Base-by-base conservation (phyloP, 1,140 invertebrate species). In the Anagrus nilaparvatae region DNA sequence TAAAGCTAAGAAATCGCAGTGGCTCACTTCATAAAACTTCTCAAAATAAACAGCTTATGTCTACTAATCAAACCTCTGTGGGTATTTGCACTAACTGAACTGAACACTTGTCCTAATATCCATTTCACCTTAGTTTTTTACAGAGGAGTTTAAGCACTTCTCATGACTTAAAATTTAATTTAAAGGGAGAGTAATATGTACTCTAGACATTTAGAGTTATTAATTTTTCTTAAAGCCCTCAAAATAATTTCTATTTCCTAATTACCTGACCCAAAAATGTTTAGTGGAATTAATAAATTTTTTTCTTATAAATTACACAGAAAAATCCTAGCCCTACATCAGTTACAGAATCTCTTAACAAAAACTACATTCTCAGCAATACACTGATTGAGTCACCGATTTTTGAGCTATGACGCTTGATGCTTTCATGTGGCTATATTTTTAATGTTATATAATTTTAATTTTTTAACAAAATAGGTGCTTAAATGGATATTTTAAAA, bases 11-110 rank as follows among this genome's bases (percentile, higher is more conserved):
- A 65, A 63, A 63, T 51, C 60, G 58, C 59, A 58, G 54, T 58
- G 58, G 61, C 59, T 61, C 60, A 61, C 59, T 61, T 56, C 60
- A 60, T 61, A 51, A 56, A 56, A 61, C 58, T 56, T 60, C 52
- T 61, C 59, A 61, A 53, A 61, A 62, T 56, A 62, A 62, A 55
- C 60, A 55, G 52, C 61, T 63, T 56, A 61, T 64, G 60, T 58
- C 61, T 61, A 61, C 62, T 62, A 55, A 54, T 62, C 59, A 63
- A 51, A 45, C 58, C 59, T 65, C 62, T 65, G 62, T 65, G 62
- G 62, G 62, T 65, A 65, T 65, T 63, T 58, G 54, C 53, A 60
- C 59, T 62, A 61, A 62, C 59, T 53, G 33, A 58, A 58, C 46
- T 46, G 34, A 50, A 38, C 34, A 40, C 42, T 44, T 52, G n/a